Evolutionary conservation across 1,140 invertebrate genomes (phyloP), one percentile per base, ranked within the genome.

Genomic region (Solen grandis): DNA sequence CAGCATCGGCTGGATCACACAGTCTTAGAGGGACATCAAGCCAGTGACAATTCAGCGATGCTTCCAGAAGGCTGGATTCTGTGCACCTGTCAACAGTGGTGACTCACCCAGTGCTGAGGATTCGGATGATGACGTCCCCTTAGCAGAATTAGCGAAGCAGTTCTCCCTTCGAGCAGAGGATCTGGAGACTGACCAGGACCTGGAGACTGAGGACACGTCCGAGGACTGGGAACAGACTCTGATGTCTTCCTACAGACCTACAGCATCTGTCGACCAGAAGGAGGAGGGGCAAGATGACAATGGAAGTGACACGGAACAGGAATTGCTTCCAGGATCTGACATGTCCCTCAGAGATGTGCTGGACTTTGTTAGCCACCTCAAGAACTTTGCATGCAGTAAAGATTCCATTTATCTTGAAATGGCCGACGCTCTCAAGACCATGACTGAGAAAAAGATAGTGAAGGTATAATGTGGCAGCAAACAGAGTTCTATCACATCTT

Each of bases 161-260:
- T 63, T 63, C 19, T 2, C 2, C 4, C 38, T 29, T 5, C 35
- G 33, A 22, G 1, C 10, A 16, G 29, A 63, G n/a, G 29, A 35
- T 29, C 22, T 36, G 5, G 60, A 63, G 27, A n/a, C n/a, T n/a
- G n/a, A n/a, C n/a, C n/a, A n/a, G n/a, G n/a, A n/a, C n/a, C n/a
- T 63, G 13, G 33, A 5, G 22, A 63, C 31, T 10, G 29, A 63
- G 60, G 29, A 63, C 10, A 22, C 22, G 25, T 63, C 60, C 5
- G 60, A 36, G 8, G 3, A 63, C 5, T 63, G 60, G 60, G 60
- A 63, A 36, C n/a, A n/a, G n/a, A n/a, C n/a, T n/a, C n/a, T n/a
- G n/a, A n/a, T n/a, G n/a, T n/a, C n/a, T n/a, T n/a, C n/a, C n/a
- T n/a, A n/a, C n/a, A n/a, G n/a, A n/a, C n/a, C n/a, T n/a, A n/a